Evolutionary conservation across 2,888 invertebrate species (phyloP), one percentile per base, ranked within the genome.

Genomic region (Eristalis intricaria): DNA sequence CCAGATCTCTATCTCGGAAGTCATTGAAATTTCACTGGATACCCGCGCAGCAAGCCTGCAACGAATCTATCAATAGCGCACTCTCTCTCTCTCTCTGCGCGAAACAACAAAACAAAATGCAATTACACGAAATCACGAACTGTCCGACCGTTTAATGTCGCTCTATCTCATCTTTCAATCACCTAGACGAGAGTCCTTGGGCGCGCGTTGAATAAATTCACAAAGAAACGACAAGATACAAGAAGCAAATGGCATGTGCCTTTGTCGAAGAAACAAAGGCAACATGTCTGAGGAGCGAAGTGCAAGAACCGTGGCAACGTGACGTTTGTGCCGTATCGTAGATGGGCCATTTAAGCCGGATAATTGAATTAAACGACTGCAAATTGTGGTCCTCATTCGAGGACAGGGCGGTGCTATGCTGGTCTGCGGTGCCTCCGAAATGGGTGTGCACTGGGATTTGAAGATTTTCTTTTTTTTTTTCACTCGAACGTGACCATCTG

Each of bases 41-140:
- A 65, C 60, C 13, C 26, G 11, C 26, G 11, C 22, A 10, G 19
- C 29, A 32, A 10, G 29, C 63, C 19, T 15, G 63, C 63, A 32
- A 19, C 32, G 50, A 8, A 50, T 50, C 50, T 19, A 50, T 50
- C 50, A 50, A 74, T 29, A 7, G 26, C 15, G n/a, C 61, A 64
- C 61, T 68, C 65, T 68, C 29, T 66, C n/a, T 43, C 23, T n/a
- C 65, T 70, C 66, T 35, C 71, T 58, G 63, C 29, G 61, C 19
- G 15, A 35, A 77, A 50, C 29, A 71, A 76, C 40, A 40, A n/a
- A 15, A 68, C 69, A 82, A 70, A 87, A 58, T 68, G 76, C 79
- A 84, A 84, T 84, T 84, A 87, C 84, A 76, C 76, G 68, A 87
- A 87, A 79, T 87, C 87, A 87, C 87, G 87, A 87, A 87, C 79